A percentile compares a stretch with the other conserved stretches of the same genome.
Evolutionary conservation across 2,888 invertebrate genomes (phyloP).

Genomic region (Orthosia incerta): DNA sequence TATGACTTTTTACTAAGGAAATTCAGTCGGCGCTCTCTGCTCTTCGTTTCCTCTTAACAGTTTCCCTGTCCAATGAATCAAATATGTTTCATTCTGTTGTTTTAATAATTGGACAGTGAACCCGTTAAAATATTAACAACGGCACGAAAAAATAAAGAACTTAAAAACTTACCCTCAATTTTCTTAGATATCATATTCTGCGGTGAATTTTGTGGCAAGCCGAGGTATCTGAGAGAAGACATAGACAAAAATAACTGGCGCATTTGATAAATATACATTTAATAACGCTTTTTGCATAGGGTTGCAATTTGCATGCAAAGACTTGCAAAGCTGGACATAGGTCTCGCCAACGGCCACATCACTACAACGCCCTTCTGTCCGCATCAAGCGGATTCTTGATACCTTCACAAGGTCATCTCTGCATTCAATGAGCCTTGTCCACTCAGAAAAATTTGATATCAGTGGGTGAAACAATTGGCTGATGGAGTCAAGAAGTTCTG

Average conservation of each 20-base stretch:
- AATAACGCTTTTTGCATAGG: neutral
- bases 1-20: too few relatives aligned
- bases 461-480: neutral
- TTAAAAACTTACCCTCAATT: constrained; percentile 91
- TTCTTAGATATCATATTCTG: constrained; percentile 92
- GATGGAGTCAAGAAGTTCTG: too few relatives aligned
- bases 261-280: neutral
- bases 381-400: neutral
- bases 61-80: too few relatives aligned
- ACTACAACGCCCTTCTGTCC: neutral
- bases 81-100: too few relatives aligned
- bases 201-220: constrained; percentile 89
- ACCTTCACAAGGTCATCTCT: neutral
- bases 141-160: neutral
- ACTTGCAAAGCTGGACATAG: neutral
- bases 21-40: too few relatives aligned
- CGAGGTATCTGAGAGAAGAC: constrained; percentile 89
- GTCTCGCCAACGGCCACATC: neutral
- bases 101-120: too few relatives aligned
- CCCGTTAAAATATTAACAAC: too few relatives aligned
- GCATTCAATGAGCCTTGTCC: too few relatives aligned
- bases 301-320: neutral
- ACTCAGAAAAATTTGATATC: too few relatives aligned
- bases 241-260: neutral
- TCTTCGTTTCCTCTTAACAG: too few relatives aligned